A percentile compares a stretch with the other conserved stretches of the same genome.
phyloP scores from a whole-genome alignment of 1,140 invertebrate genomes.

The Diabrotica virgifera region DNA sequence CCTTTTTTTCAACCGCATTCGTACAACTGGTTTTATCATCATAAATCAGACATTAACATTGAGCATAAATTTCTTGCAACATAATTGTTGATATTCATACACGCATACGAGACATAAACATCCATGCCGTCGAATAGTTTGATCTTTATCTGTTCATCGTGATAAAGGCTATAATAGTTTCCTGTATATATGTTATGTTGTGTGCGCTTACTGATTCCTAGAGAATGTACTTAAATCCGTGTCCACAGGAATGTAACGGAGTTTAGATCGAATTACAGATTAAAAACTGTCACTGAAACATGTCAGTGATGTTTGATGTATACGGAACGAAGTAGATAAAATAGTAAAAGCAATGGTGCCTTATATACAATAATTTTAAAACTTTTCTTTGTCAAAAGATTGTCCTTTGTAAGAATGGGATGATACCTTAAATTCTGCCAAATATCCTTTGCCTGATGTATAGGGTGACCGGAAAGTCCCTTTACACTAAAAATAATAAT shows the following conservation, averaged over 20 bases:
- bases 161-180: not conserved
- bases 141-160: slow-evolving; percentile 2
- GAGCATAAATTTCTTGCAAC: slow-evolving; percentile 1
- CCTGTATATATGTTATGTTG: not conserved
- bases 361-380: too few species aligned
- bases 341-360: too few species aligned
- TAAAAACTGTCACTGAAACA: not conserved
- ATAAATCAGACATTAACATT: not conserved
- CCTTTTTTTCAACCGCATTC: slow-evolving; percentile 2
- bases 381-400: too few species aligned
- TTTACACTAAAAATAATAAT: too few species aligned
- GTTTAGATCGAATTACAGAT: not conserved
- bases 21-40: not conserved
- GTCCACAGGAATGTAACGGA: not conserved
- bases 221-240: not conserved
- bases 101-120: not conserved
- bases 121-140: not conserved
- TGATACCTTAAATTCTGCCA: too few species aligned
- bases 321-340: not conserved
- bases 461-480: too few species aligned
- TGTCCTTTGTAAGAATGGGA: too few species aligned
- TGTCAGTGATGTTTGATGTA: not conserved
- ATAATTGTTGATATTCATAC: slow-evolving; percentile 3
- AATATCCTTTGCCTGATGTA: too few species aligned
- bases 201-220: not conserved